Base-by-base conservation (phyloP, 2,888 invertebrate species). In the Phyllotreta striolata region DNA sequence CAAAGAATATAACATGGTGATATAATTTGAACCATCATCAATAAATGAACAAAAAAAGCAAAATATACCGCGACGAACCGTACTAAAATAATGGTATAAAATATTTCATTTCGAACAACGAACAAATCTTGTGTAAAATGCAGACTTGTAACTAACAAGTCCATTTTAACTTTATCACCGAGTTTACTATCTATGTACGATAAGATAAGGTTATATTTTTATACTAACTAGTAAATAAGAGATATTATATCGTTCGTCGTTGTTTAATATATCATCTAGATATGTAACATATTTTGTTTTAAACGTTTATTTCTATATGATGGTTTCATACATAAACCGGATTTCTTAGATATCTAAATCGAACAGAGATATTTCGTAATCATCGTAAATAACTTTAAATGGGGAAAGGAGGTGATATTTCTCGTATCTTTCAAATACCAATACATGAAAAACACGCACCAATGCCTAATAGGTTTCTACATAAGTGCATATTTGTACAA, bases 161-260 rank as follows among this genome's bases (percentile, higher is more conserved):
- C 57, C 55, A 60, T 56, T 55, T 57, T 60, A 61, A 58, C 41
- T 49, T 66, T 64, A 66, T 64, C 64, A 58, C 46, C 34, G 62
- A 64, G 66, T 64, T 64, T 62, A 55, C 60, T 64, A 66, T 64
- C 64, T 56, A 40, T 38, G 41, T 7, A 44, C 38, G 71, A 72
- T 72, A 72, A 73, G 69, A 69, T 67, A 67, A 43, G 56, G 57
- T 55, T 57, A 66, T 74, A 74, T 74, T 74, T 72, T 73, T 73
- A 72, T 73, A 64, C 68, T 68, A 68, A 69, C 70, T 69, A 70
- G 72, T 71, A 72, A 71, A 71, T 72, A 72, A 70, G 69, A 68
- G 67, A 69, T 67, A 69, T 47, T 49, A 43, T 52, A 59, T 59
- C 59, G 37, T 59, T 59, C 43, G 37, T 49, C 24, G 58, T 35